Percentiles rank a stretch among this genome's conserved stretches.
phyloP scores from a whole-genome alignment of 2,797 vertebrate species.

The Phylloscopus collybita region DNA sequence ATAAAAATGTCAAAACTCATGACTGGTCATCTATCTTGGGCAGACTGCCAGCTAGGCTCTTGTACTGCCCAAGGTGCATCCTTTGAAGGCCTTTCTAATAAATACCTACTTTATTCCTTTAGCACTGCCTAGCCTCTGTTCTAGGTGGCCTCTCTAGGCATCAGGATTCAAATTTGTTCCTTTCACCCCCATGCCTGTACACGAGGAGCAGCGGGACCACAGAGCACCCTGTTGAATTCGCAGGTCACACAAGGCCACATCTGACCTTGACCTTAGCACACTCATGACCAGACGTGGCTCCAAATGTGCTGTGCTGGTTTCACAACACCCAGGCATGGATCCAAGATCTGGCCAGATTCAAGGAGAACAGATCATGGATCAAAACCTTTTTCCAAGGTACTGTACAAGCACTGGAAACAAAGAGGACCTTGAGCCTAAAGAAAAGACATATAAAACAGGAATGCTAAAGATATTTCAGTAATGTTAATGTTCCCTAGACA shows the following conservation, averaged over 20 bases:
- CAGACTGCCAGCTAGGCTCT: neutral
- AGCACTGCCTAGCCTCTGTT: neutral
- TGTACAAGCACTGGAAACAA: neutral
- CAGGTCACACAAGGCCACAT: neutral
- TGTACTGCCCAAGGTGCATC: neutral
- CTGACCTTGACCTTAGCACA: neutral
- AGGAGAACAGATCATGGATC: neutral
- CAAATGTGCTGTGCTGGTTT: neutral
- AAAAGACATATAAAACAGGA: neutral
- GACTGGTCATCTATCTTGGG: neutral
- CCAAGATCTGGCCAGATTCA: neutral
- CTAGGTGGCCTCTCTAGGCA: neutral
- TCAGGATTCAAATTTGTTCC: neutral
- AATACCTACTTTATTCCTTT: neutral
- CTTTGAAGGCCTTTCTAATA: neutral
- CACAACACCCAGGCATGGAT: neutral
- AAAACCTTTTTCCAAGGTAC: neutral
- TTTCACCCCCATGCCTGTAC: neutral
- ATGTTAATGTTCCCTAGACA: neutral
- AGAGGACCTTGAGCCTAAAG: neutral
- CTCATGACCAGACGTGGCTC: fast-evolving
- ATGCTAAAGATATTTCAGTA: neutral
- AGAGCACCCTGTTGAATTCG: neutral
- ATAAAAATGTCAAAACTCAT: neutral
- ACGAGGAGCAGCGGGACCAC: neutral